Conservation (phyloP, 1,140 invertebrate species). For the Drosophila trapezifrons region DNA sequence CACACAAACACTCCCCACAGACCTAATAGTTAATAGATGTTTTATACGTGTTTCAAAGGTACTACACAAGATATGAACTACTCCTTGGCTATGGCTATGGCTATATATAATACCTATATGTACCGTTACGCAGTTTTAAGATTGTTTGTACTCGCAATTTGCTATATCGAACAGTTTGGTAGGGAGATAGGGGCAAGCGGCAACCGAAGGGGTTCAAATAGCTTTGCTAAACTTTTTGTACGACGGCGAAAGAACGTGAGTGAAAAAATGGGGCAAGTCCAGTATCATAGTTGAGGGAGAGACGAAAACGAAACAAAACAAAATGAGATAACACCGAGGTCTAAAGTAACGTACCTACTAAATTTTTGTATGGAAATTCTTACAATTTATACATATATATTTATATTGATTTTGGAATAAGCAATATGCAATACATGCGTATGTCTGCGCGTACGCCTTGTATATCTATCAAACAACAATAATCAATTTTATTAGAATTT, state of each 20-base stretch:
- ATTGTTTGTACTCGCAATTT: slow-evolving; percentile 78
- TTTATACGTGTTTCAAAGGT: slow-evolving; percentile 81
- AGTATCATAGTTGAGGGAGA: slow-evolving; percentile 63
- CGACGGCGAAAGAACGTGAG: slow-evolving; percentile 56
- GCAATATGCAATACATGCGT: slow-evolving; percentile 76
- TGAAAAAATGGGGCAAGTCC: slow-evolving; percentile 66
- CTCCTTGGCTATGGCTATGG: slow-evolving; percentile 61
- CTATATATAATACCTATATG: slow-evolving; percentile 52
- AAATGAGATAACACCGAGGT: slow-evolving; percentile 79
- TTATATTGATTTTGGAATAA: slow-evolving; percentile 83
- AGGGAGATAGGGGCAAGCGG: slow-evolving; percentile 1
- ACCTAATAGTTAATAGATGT: slow-evolving; percentile 73
- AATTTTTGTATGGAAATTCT: slow-evolving; percentile 84
- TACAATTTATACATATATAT: slow-evolving; percentile 84
- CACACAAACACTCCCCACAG: slow-evolving; percentile 30
- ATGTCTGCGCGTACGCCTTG: slow-evolving; percentile 60
- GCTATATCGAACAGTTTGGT: slow-evolving; percentile 65
- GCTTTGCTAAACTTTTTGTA: slow-evolving; percentile 71
- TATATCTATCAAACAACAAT: slow-evolving; percentile 79
- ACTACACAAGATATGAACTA: slow-evolving; percentile 63
- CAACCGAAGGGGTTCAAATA: slow-evolving; percentile 28
- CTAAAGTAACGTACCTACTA: slow-evolving; percentile 84
- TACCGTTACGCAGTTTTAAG: slow-evolving; percentile 80
- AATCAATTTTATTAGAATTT: slow-evolving; percentile 82
- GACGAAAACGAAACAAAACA: slow-evolving; percentile 45